These are phyloP conservation scores for Enchytraeus crypticus DNA, from an alignment of 2,888 invertebrate species.

Conservation along the genomic window DNA sequence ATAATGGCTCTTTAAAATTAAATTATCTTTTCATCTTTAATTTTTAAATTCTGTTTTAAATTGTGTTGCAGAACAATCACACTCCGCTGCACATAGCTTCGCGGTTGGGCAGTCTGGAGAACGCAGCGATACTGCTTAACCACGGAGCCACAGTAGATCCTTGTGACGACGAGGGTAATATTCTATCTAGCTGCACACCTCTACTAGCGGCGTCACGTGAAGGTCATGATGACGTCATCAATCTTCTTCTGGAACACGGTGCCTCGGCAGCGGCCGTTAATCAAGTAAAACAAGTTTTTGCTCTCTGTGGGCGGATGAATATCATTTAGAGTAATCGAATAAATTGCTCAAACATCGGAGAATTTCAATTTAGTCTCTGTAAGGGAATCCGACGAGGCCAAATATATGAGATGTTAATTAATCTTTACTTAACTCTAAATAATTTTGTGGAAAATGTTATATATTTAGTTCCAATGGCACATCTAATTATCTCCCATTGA, in stretches of 20 bases:
- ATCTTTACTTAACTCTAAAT: no score
- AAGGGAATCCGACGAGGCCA: no score
- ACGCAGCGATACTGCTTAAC: constrained; percentile 86
- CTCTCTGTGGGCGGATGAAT: no score
- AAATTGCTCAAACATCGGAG: no score
- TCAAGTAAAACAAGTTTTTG: no score
- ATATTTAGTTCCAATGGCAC: no score
- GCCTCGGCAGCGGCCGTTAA: constrained; percentile 77
- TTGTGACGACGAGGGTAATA: neutral
- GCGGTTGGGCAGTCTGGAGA: constrained; percentile 89
- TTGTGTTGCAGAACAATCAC: constrained; percentile 67
- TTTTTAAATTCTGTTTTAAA: neutral
- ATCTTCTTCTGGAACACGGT: constrained; percentile 62
- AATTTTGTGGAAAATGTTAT: no score
- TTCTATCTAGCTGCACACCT: constrained; percentile 58
- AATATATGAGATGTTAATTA: no score
- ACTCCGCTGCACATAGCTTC: constrained; percentile 97
- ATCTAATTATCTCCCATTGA: no score
- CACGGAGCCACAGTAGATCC: constrained; percentile 71
- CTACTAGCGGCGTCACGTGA: constrained; percentile 79
- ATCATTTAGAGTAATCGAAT: no score
- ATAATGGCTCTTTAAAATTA: neutral
- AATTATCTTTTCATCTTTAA: neutral
- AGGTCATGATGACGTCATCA: constrained; percentile 81
- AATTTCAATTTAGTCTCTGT: no score